Evolutionary conservation across 2,888 invertebrate species (phyloP).

Genomic region (Amiota mariae): DNA sequence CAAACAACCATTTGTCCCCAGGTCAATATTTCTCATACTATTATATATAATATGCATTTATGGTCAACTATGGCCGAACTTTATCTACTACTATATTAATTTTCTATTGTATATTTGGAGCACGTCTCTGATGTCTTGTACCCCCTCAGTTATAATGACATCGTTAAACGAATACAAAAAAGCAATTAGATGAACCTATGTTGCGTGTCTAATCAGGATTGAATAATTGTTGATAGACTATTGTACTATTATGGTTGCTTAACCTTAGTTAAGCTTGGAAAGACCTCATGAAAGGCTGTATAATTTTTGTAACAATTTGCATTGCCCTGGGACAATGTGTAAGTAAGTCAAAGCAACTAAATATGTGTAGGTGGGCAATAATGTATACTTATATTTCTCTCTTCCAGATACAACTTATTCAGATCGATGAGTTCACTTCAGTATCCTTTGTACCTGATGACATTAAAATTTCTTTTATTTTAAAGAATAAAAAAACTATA

Average conservation of each 20-base stretch:
- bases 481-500: conserved; percentile 43
- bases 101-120: too few species aligned
- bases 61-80: too few species aligned
- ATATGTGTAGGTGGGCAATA: too few species aligned
- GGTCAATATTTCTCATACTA: too few species aligned
- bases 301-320: neutral
- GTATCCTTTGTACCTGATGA: conserved; percentile 63
- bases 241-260: too few species aligned
- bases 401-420: conserved; percentile 44
- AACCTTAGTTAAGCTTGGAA: too few species aligned
- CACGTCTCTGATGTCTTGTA: too few species aligned
- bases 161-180: neutral
- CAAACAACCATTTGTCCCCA: too few species aligned
- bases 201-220: conserved; percentile 23
- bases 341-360: conserved; percentile 34
- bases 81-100: too few species aligned
- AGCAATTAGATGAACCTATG: neutral
- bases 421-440: conserved; percentile 54
- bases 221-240: neutral
- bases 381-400: too few species aligned
- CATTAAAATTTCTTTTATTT: conserved; percentile 47
- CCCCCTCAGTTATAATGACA: too few species aligned
- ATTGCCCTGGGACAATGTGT: conserved; percentile 38
- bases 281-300: neutral
- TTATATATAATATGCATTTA: too few species aligned